Base-by-base conservation (phyloP, 2,113 vertebrate species). In the Corythoichthys haematopterus region DNA sequence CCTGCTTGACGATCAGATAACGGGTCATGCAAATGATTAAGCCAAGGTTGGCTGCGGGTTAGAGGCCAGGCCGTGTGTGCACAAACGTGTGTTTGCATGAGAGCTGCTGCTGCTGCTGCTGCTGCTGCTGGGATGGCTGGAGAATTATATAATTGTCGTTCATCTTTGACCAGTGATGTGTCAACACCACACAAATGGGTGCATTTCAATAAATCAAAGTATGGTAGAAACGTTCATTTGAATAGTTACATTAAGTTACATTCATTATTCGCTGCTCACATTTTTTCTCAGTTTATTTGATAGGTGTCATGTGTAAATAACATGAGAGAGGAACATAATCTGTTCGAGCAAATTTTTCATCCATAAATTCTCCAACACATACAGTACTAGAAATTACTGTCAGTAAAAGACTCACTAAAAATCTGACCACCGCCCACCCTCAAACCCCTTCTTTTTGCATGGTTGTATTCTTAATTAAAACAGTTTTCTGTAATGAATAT, bases 1-100 rank as follows among this genome's bases (percentile, higher is more conserved):
- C 95, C 95, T 86, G 92, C 92, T 89, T 93, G 92, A 92, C 92
- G 93, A 91, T 92, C 91, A 94, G 95, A 94, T 93, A 95, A 93
- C 93, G 87, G 93, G 93, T 94, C 93, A 91, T 78, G 92, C 95
- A 97, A 99, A 99, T 98, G 93, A 98, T 98, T 99, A 97, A 99
- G 91, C 91, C 74, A 70, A 78, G 86, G 88, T 87, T 86, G 87
- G 87, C 83, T 80, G 35, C 4, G 78, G 88, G 88, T 88, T 91
- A 88, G 75, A 87, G 89, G 84, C 86, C 84, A 86, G 88, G 82
- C 86, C 84, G 83, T 90, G 89, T 90, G 81, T 87, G 81, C 80
- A 75, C 85, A 88, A 92, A 93, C 86, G 87, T 63, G 85, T 84
- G 82, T 80, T 57, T 84, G 81, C 80, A 84, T 76, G 87, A 88